Evolutionary conservation across 2,113 vertebrate genomes (phyloP), one percentile per base, ranked within the genome.

Genomic region (Vidua macroura): DNA sequence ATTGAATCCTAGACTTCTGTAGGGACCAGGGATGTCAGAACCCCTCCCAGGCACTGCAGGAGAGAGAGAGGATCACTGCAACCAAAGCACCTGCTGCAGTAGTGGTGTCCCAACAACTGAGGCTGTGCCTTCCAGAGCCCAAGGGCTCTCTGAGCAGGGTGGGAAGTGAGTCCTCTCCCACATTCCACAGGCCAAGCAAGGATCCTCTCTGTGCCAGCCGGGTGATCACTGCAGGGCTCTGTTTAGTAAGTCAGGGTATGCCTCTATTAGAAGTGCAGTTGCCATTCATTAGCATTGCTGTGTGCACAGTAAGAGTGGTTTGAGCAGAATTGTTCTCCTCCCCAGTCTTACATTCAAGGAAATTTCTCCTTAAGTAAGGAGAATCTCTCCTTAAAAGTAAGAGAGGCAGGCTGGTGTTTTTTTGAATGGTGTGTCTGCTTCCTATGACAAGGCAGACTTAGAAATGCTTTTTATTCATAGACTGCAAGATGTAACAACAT

Each of bases 61-160:
- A 4, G 28, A 30, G 31, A 28, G 0, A 3, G 9, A 43, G 48
- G 22, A 10, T 35, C 7, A 0, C 55, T 69, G 15, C 33, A 46
- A 6, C 28, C 37, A 6, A 1, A 0, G 3, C 0, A 0, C 14
- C 24, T 19, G 5, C 16, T 13, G 11, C 77, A 35, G n/a, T 0
- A 9, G 37, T 1, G 41, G 20, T 11, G 3, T 22, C 33, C 19
- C 74, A n/a, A 28, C 41, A 43, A 5, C 3, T 0, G 3, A 13
- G 60, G 55, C 67, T 58, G 33, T 51, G 77, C 52, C 33, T n/a
- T 28, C 28, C 56, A 20, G 8, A n/a, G 14, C 18, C 51, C 60
- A 6, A 11, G 41, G 41, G 13, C 55, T 75, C 24, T 11, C 21
- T 52, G 14, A 48, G 51, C 80, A 27, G 62, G 21, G 37, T 1